These are phyloP conservation scores for Chloromyia formosa DNA, from an alignment of 2,888 invertebrate species.

Conservation along the genomic window DNA sequence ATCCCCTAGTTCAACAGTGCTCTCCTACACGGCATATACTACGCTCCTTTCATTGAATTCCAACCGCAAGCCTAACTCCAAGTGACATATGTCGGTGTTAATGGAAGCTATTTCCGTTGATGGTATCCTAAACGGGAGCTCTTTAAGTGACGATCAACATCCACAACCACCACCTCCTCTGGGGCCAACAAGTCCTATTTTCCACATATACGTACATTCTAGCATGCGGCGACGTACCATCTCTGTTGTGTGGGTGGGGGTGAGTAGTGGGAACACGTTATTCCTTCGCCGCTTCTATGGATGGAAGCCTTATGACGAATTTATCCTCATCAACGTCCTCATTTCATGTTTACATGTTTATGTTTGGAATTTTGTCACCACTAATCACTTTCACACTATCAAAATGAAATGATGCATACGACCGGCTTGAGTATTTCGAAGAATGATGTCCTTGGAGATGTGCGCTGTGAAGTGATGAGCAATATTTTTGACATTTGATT, in stretches of 20 bases:
- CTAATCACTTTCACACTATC: constrained; percentile 46
- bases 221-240: too few relatives aligned
- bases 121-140: constrained; percentile 45
- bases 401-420: constrained; percentile 40
- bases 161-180: not conserved
- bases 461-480: not conserved
- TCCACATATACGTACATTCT: not conserved
- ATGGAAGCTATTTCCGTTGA: constrained; percentile 47
- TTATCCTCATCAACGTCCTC: constrained; percentile 45
- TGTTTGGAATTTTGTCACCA: constrained; percentile 45
- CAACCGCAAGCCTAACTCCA: constrained; percentile 47
- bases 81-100: constrained; percentile 49
- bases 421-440: not conserved
- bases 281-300: constrained; percentile 11
- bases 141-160: constrained; percentile 32
- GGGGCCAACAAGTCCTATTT: constrained; percentile 25
- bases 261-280: not conserved
- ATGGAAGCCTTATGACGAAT: constrained; percentile 42
- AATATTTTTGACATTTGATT: too few relatives aligned
- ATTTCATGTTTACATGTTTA: constrained; percentile 43
- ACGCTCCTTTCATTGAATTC: constrained; percentile 9
- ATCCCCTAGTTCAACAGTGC: not conserved
- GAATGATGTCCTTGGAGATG: constrained; percentile 33
- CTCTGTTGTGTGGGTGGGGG: not conserved
- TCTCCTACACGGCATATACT: not conserved